A percentile compares a stretch with the other conserved stretches of the same genome.
Evolutionary conservation across 2,888 invertebrate genomes (phyloP).

Genomic region (Lapara coniferarum): DNA sequence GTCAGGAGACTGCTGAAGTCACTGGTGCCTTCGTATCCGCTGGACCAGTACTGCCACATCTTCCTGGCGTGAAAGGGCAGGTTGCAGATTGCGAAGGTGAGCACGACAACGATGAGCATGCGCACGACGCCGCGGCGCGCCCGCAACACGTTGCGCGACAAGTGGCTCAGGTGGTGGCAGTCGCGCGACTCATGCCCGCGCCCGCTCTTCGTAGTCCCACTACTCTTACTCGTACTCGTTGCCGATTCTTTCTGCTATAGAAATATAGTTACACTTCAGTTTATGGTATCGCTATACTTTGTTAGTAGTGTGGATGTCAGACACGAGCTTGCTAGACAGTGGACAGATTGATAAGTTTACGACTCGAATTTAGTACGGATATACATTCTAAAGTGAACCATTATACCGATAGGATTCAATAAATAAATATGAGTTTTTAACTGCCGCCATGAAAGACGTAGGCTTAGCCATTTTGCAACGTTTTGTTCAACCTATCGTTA

Average conservation of each 20-base stretch:
- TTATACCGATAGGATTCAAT: too few species aligned
- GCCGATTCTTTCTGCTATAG: constrained; percentile 44
- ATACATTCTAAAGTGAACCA: too few species aligned
- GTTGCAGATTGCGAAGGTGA: constrained; percentile 94
- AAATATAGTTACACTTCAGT: constrained; percentile 6
- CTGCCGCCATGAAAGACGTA: too few species aligned
- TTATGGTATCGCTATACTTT: not conserved
- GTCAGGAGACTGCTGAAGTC: constrained; percentile 91
- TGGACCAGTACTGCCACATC: constrained; percentile 93
- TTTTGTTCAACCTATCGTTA: too few species aligned
- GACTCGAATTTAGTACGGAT: too few species aligned
- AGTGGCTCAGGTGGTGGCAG: constrained; percentile 86
- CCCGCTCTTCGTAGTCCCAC: constrained; percentile 61
- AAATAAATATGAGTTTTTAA: too few species aligned
- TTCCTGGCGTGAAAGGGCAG: constrained; percentile 94
- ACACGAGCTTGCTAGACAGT: not conserved
- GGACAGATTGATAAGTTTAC: too few species aligned
- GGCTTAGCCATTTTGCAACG: too few species aligned
- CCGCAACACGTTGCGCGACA: constrained; percentile 89
- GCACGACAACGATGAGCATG: constrained; percentile 94
- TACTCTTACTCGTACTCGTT: constrained; percentile 52
- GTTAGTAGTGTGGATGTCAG: not conserved
- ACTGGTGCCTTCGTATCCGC: constrained; percentile 87
- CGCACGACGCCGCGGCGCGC: constrained; percentile 93
- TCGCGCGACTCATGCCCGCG: constrained; percentile 73